Evolutionary conservation across 2,888 invertebrate species (phyloP).

Genomic region (Bembecia ichneumoniformis): DNA sequence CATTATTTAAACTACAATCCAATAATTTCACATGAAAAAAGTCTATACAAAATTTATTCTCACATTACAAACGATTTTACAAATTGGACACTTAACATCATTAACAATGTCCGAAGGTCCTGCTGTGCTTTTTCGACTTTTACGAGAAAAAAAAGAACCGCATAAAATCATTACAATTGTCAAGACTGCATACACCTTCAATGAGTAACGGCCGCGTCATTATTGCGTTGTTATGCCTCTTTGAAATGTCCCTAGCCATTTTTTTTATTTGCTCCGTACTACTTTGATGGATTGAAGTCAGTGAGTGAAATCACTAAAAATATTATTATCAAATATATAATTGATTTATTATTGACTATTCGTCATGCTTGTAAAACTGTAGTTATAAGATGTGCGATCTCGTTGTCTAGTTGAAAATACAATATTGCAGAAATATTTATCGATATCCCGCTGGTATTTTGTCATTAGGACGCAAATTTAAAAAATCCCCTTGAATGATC

Average conservation of each 20-base stretch:
- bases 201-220: neutral
- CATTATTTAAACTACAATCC: too few species aligned
- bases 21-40: too few species aligned
- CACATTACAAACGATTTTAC: conserved; percentile 3
- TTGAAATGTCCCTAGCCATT: neutral
- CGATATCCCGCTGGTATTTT: conserved; percentile 62
- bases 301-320: neutral
- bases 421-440: conserved; percentile 59
- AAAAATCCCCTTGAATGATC: conserved; percentile 37
- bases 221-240: neutral
- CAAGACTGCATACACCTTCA: neutral
- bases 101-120: conserved; percentile 41
- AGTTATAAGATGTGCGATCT: conserved; percentile 15
- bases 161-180: conserved; percentile 16
- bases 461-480: conserved; percentile 56
- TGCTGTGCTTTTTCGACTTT: conserved; percentile 28
- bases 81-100: conserved; percentile 9
- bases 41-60: neutral
- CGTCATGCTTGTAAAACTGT: conserved; percentile 29
- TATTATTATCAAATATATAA: neutral
- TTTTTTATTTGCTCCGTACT: neutral
- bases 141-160: conserved; percentile 24
- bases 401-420: conserved; percentile 28
- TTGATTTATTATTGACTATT: conserved; percentile 19
- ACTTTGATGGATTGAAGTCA: too few species aligned